Evolutionary conservation across 2,888 invertebrate species (phyloP).

Genomic region (Callinectes sapidus): DNA sequence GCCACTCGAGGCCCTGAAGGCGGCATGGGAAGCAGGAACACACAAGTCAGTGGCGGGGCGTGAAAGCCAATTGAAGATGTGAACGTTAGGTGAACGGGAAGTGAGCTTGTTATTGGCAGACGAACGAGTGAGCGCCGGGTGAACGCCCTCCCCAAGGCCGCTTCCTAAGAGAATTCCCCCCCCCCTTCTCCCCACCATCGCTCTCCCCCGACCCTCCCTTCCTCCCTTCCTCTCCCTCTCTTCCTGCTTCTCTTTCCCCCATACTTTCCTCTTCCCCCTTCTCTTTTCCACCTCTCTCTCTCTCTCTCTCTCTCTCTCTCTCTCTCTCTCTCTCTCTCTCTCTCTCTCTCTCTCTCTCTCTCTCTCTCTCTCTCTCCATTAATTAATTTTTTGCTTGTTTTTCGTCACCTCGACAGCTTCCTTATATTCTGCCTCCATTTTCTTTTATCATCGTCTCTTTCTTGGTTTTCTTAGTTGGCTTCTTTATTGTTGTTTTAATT

Average conservation of each 20-base stretch:
- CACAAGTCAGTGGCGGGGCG: neutral
- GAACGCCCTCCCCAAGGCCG: neutral
- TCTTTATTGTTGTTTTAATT: neutral
- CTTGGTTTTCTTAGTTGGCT: neutral
- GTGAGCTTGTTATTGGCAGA: slow-evolving; percentile 31
- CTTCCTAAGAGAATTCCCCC: neutral
- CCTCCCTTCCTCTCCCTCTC: neutral
- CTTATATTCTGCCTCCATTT: neutral
- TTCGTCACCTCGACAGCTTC: neutral
- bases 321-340: neutral
- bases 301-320: neutral
- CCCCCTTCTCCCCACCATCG: neutral
- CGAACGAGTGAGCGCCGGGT: slow-evolving; percentile 9
- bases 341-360: neutral
- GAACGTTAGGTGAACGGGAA: slow-evolving; percentile 28
- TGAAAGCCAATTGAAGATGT: slow-evolving; percentile 11
- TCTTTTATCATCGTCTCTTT: neutral
- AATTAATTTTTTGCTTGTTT: neutral
- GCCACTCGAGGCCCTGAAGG: neutral
- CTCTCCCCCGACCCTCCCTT: neutral
- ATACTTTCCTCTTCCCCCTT: neutral
- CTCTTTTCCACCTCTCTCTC: neutral
- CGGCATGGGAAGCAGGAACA: neutral
- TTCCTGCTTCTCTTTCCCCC: neutral
- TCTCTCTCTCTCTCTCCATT: neutral